Percentiles rank a stretch among this genome's conserved stretches.
Evolutionary conservation across 2,113 vertebrate genomes (phyloP).

Genomic region (Paradisaea rubra): DNA sequence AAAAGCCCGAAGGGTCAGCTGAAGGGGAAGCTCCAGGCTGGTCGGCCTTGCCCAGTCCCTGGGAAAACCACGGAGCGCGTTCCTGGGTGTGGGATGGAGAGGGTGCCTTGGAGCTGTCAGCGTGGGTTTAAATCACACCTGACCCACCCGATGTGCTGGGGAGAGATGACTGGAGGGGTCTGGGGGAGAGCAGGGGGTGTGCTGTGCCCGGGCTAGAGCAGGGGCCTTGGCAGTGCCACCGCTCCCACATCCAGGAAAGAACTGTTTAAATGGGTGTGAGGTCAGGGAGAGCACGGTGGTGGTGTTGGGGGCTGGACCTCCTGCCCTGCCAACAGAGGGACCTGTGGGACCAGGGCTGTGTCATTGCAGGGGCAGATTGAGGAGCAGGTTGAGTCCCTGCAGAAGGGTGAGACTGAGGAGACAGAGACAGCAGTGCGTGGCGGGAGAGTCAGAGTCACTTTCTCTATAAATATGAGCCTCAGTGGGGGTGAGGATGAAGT

Average conservation of each 20-base stretch:
- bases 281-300: rapidly evolving
- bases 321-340: background rate
- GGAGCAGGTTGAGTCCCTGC: background rate
- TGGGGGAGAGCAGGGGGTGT: too few species aligned
- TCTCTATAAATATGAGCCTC: background rate
- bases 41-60: too few species aligned
- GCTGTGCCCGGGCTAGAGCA: too few species aligned
- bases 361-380: background rate
- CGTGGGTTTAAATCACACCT: too few species aligned
- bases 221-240: background rate
- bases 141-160: too few species aligned
- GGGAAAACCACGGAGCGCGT: too few species aligned
- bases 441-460: background rate
- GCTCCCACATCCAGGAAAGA: background rate
- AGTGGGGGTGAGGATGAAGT: background rate
- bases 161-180: too few species aligned
- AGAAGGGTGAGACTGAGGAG: rapidly evolving
- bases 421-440: rapidly evolving
- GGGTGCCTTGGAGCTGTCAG: too few species aligned
- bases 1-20: background rate
- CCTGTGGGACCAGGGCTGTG: background rate
- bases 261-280: background rate
- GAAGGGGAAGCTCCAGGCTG: background rate
- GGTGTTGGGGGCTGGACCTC: background rate
- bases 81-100: too few species aligned